Conservation (phyloP, 92 coral and sea anemone species). For the Epizoanthus illoricatus region DNA sequence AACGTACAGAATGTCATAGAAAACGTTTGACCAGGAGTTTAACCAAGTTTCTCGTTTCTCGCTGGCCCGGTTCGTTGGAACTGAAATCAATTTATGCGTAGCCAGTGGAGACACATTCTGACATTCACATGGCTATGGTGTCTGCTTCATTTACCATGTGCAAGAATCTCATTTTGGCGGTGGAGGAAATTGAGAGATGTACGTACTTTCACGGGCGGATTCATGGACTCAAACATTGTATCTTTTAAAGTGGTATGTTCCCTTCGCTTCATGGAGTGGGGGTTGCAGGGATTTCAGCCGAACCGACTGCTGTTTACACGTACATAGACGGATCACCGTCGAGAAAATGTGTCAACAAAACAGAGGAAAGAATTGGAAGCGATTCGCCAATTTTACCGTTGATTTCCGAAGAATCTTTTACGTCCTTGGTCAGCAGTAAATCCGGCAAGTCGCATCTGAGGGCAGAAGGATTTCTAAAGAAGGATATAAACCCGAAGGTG, state of each 20-base stretch:
- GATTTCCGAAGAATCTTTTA: slow-evolving; percentile 70
- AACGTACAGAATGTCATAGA: too few species aligned
- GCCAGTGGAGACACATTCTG: slow-evolving; percentile 10
- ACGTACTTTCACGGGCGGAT: neutral
- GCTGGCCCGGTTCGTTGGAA: too few species aligned
- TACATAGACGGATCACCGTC: neutral
- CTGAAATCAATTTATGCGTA: neutral
- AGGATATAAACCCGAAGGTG: neutral
- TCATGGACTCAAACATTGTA: neutral
- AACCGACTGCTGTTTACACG: slow-evolving; percentile 26
- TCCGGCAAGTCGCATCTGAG: slow-evolving; percentile 33
- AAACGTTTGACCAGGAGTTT: too few species aligned
- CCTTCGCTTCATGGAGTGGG: slow-evolving; percentile 8
- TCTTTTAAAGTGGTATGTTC: slow-evolving; percentile 6
- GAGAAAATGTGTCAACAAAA: slow-evolving; percentile 17
- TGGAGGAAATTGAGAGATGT: neutral
- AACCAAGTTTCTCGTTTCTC: too few species aligned
- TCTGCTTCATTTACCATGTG: neutral
- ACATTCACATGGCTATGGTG: too few species aligned
- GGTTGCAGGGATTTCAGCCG: slow-evolving; percentile 8
- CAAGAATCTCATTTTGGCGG: neutral
- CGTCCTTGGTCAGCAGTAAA: slow-evolving; percentile 63
- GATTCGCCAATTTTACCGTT: slow-evolving; percentile 61
- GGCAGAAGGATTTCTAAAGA: neutral
- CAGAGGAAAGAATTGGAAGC: slow-evolving; percentile 22